These are phyloP conservation scores for Ennomos quercinarius DNA, from an alignment of 2,888 invertebrate genomes.

Conservation along the genomic window DNA sequence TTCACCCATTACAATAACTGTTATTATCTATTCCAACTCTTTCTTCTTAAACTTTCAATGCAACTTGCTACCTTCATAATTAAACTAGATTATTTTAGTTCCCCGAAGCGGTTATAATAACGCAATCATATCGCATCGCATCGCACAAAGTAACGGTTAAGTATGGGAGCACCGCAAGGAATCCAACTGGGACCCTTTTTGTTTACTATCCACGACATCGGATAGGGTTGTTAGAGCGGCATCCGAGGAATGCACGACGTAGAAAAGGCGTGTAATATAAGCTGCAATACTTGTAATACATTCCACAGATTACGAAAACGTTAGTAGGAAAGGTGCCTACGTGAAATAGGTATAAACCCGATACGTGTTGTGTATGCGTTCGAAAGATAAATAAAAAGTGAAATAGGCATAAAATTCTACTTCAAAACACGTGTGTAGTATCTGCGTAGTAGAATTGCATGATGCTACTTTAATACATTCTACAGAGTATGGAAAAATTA, in stretches of 20 bases:
- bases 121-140: constrained; percentile 27
- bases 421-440: constrained; percentile 30
- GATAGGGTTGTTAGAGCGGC: constrained; percentile 30
- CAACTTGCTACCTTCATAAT: too few relatives aligned
- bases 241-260: constrained; percentile 15
- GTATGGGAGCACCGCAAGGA: constrained; percentile 62
- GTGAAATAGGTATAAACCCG: background rate
- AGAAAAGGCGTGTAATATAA: constrained; percentile 59
- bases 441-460: constrained; percentile 48
- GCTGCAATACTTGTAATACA: constrained; percentile 1
- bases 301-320: constrained; percentile 7
- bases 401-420: too few relatives aligned
- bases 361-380: background rate
- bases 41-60: background rate
- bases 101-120: constrained; percentile 10
- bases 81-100: constrained; percentile 8
- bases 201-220: constrained; percentile 43
- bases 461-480: constrained; percentile 55
- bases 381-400: background rate
- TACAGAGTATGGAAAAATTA: constrained; percentile 50
- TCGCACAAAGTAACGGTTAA: constrained; percentile 45
- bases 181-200: constrained; percentile 62
- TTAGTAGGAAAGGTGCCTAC: background rate
- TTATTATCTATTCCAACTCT: background rate
- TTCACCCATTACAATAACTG: too few relatives aligned